phyloP scores from a whole-genome alignment of 1,140 invertebrate genomes.

The Drosophila oshimai region DNA sequence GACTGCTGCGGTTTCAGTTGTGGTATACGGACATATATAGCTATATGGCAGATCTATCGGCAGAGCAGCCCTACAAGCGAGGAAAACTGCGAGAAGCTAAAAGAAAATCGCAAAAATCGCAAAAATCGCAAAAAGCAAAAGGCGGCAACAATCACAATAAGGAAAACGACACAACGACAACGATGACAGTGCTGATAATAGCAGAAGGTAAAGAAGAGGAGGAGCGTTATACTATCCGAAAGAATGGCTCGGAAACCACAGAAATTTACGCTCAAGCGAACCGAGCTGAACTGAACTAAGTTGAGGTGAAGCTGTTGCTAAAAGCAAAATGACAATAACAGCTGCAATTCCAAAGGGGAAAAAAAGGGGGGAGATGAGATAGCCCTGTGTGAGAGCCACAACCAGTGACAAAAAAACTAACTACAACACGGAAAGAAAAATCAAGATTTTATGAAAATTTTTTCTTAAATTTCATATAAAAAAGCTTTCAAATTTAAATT shows the following conservation, averaged over 20 bases:
- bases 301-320: constrained; percentile 55
- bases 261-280: constrained; percentile 58
- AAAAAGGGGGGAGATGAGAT: not conserved
- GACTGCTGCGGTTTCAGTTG: constrained; percentile 48
- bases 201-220: not conserved
- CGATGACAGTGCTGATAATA: constrained; percentile 53
- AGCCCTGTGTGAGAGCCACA: constrained; percentile 8
- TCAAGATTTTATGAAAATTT: no score
- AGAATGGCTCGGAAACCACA: constrained; percentile 64
- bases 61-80: constrained; percentile 40
- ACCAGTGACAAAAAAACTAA: constrained; percentile 30
- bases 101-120: constrained; percentile 41
- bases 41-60: constrained; percentile 12
- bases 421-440: constrained; percentile 8
- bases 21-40: constrained; percentile 4
- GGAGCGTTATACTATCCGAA: constrained; percentile 4
- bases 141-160: constrained; percentile 40
- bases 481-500: no score
- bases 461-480: no score
- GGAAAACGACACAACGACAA: constrained; percentile 10
- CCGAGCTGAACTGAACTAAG: constrained; percentile 39
- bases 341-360: constrained; percentile 49
- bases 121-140: constrained; percentile 17
- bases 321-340: constrained; percentile 80
- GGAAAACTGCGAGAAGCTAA: constrained; percentile 27